Evolutionary conservation across 2,888 invertebrate genomes (phyloP), one percentile per base, ranked within the genome.

Genomic region (Tinea pellionella): DNA sequence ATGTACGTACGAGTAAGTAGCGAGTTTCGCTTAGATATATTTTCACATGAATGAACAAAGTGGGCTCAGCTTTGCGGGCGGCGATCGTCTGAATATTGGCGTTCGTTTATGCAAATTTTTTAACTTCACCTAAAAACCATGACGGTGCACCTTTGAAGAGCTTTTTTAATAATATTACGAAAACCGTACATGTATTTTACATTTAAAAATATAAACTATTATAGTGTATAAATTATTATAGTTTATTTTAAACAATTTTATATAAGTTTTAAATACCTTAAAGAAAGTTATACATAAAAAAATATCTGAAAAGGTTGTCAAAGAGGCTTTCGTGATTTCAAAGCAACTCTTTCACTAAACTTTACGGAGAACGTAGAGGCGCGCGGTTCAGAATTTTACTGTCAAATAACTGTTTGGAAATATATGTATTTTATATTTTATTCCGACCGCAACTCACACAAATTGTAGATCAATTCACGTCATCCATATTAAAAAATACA

Each of bases 91-190:
- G 43, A 41, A 2, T 47, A 43, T 47, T 59, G 59, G 29, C 47
- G 47, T 16, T 43, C 47, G 43, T 30, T 47, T 59, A 59, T 59
- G 59, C 47, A 59, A 59, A 59, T 59, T 47, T 59, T 43, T 43
- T 24, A 57, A n/a, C 32, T 3, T 57, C 32, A 32, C 13, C 32
- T 12, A 57, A 11, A 29, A 57, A 18, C n/a, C 29, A 18, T 3
- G 13, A 30, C 15, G 57, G 32, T 57, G 30, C 30, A 55, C 55
- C 24, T 55, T 29, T 55, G n/a, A 12, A 55, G 55, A 11, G 29
- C 16, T 55, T 55, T 13, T 1, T 16, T 2, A 51, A 15, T 16
- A 18, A 24, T 24, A 24, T 42, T 13, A 13, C 2, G n/a, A 4
- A 42, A 42, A 42, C 15, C 2, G 7, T 13, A 13, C 7, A 13